phyloP scores from a whole-genome alignment of 2,797 vertebrate genomes.

The Bradypodion pumilum region DNA sequence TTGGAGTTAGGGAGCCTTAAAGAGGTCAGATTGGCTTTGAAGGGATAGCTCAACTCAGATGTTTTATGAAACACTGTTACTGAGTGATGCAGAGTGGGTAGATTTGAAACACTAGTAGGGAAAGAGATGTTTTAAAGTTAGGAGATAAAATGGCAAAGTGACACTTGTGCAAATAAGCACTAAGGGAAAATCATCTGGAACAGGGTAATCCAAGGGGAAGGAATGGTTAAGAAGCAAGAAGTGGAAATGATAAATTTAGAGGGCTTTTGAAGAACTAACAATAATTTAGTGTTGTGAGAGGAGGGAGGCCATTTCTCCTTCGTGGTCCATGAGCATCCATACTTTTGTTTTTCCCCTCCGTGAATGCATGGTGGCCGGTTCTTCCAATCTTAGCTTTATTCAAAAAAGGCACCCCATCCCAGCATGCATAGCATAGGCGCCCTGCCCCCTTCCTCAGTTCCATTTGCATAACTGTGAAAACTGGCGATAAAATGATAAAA shows the following conservation, averaged over 20 bases:
- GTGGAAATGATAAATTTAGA: too few relatives aligned
- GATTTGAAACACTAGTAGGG: background rate
- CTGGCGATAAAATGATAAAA: too few relatives aligned
- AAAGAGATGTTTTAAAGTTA: background rate
- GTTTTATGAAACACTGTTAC: background rate
- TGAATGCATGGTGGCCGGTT: too few relatives aligned
- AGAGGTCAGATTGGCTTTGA: background rate
- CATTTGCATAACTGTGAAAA: too few relatives aligned
- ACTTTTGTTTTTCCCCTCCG: too few relatives aligned
- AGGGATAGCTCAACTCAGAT: background rate
- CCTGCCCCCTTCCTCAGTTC: too few relatives aligned
- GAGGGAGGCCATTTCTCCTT: background rate
- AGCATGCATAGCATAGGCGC: too few relatives aligned
- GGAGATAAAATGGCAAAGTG: background rate
- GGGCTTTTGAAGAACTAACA: background rate
- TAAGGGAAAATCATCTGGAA: background rate
- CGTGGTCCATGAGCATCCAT: too few relatives aligned
- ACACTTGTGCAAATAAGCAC: background rate
- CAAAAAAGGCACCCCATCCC: too few relatives aligned
- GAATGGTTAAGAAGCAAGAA: background rate
- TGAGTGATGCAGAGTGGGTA: background rate
- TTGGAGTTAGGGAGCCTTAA: background rate
- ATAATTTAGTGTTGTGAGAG: background rate
- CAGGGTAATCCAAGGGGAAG: background rate
- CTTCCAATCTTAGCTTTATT: too few relatives aligned